Evolutionary conservation across 2,888 invertebrate genomes (phyloP).

Genomic region (Ormyrus rosae): DNA sequence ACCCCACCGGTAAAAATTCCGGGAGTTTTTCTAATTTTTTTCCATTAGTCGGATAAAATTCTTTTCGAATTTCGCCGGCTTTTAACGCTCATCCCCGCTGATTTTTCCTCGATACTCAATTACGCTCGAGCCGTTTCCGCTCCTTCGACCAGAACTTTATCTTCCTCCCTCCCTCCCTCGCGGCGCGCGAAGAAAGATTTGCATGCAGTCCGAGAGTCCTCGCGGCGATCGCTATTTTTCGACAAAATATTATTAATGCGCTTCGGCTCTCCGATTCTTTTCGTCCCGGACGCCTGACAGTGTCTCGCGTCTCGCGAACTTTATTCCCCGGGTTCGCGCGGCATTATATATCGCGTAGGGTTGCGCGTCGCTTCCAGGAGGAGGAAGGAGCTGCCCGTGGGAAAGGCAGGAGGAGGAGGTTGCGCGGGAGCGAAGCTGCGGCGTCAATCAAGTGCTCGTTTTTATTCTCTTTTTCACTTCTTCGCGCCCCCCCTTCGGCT

Average conservation of each 20-base stretch:
- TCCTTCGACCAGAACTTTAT: constrained; percentile 1
- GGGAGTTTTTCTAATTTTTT: too few relatives aligned
- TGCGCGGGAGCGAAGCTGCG: constrained; percentile 2
- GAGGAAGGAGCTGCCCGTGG: background rate
- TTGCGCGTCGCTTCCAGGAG: background rate
- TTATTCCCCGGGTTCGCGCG: background rate
- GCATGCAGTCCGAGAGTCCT: background rate
- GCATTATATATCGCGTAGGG: constrained; percentile 12
- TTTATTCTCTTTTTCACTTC: constrained; percentile 43
- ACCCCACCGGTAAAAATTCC: too few relatives aligned
- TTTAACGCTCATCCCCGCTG: background rate
- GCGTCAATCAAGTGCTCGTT: constrained; percentile 38
- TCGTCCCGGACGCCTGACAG: too few relatives aligned
- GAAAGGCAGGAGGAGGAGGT: background rate
- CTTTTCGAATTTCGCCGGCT: background rate
- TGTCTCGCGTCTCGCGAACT: background rate
- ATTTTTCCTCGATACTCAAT: constrained; percentile 22
- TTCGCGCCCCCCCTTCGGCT: background rate
- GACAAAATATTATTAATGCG: constrained; percentile 27
- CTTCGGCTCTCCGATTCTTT: background rate
- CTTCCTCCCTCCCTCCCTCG: background rate
- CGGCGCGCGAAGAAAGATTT: constrained; percentile 2
- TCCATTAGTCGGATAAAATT: background rate
- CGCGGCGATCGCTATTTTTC: background rate
- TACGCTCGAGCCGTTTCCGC: background rate